Conservation (phyloP, 2,797 vertebrate genomes). For the Cyprinodon diabolis region DNA sequence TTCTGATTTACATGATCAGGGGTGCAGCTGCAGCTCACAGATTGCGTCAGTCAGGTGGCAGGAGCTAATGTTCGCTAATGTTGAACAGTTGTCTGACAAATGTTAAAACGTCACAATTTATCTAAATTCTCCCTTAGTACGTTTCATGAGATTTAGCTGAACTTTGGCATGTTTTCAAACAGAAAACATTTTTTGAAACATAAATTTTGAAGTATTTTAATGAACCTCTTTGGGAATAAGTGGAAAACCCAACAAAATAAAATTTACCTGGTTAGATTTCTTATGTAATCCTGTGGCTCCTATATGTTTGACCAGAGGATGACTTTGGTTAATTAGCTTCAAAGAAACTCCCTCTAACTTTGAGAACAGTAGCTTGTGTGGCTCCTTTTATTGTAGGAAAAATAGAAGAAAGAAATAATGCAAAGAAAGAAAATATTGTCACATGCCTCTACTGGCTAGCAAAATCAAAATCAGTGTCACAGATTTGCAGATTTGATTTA, state of each 20-base stretch:
- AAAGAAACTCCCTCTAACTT: neutral
- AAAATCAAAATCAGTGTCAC: neutral
- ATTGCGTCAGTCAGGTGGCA: constrained; percentile 6
- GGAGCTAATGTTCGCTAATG: neutral
- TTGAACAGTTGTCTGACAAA: neutral
- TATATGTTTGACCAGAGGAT: too few relatives aligned
- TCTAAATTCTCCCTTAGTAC: neutral
- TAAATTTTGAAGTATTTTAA: neutral
- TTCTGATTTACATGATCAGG: constrained; percentile 40
- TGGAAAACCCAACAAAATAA: neutral
- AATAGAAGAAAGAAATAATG: too few relatives aligned
- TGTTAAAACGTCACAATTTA: neutral
- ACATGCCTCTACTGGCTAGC: neutral
- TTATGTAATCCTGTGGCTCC: neutral
- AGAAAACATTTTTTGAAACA: neutral
- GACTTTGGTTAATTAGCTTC: neutral
- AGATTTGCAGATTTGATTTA: neutral
- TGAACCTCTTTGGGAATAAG: neutral
- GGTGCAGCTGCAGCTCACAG: constrained; percentile 19
- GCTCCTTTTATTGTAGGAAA: neutral
- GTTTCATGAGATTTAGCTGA: neutral
- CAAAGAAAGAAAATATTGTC: too few relatives aligned
- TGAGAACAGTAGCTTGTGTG: neutral
- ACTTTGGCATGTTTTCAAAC: neutral
- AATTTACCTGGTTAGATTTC: neutral